These are phyloP conservation scores for Protonibea diacanthus DNA, from an alignment of 2,797 vertebrate genomes.

Conservation along the genomic window DNA sequence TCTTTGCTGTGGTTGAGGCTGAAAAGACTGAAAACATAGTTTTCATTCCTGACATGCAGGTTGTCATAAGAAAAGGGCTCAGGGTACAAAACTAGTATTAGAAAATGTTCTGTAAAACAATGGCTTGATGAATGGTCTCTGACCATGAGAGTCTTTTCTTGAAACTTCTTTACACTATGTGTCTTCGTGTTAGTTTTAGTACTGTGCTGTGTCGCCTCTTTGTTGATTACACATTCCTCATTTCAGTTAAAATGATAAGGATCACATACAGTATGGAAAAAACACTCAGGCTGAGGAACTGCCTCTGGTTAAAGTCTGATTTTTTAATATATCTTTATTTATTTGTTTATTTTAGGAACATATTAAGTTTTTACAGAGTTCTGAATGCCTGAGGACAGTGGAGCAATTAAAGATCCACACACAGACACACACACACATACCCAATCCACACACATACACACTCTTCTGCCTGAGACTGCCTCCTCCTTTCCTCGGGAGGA, in stretches of 20 bases:
- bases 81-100: not conserved
- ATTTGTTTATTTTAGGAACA: slow-evolving; percentile 3
- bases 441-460: too few relatives aligned
- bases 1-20: too few relatives aligned
- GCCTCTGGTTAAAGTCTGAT: slow-evolving; percentile 8
- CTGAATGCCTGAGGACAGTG: slow-evolving; percentile 14
- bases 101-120: not conserved
- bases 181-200: not conserved
- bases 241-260: not conserved
- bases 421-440: not conserved
- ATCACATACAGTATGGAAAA: not conserved
- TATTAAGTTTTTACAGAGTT: slow-evolving; percentile 16
- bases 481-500: not conserved
- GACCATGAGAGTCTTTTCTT: not conserved
- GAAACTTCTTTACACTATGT: not conserved
- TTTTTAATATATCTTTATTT: slow-evolving; percentile 11
- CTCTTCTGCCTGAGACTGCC: not conserved
- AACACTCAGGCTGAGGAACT: not conserved
- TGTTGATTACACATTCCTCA: not conserved
- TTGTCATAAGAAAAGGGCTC: too few relatives aligned
- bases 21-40: too few relatives aligned
- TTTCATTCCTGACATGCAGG: too few relatives aligned
- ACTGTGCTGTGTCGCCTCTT: too few relatives aligned
- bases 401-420: slow-evolving; percentile 16
- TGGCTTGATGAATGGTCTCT: not conserved